phyloP scores from a whole-genome alignment of 2,797 vertebrate genomes.

The Gymnothorax javanicus region DNA sequence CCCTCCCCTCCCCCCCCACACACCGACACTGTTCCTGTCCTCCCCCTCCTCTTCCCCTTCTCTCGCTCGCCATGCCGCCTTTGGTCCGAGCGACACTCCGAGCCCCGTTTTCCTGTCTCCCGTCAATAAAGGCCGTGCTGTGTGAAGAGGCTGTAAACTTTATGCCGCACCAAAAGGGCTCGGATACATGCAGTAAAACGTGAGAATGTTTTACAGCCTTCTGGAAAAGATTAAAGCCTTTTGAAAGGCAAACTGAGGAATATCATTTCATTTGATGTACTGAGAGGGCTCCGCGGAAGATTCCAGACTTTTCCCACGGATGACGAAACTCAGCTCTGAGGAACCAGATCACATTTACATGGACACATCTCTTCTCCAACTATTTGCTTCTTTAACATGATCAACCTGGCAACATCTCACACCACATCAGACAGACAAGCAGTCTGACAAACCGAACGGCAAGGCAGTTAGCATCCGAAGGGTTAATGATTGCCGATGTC shows the following conservation, averaged over 20 bases:
- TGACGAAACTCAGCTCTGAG: neutral
- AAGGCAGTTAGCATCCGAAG: slow-evolving; percentile 17
- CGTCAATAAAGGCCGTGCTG: neutral
- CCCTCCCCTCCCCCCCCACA: slow-evolving; percentile 39
- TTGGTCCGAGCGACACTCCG: neutral
- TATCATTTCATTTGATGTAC: neutral
- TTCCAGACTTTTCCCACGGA: neutral
- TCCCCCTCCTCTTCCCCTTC: neutral
- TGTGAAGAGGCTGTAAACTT: neutral
- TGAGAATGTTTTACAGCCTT: neutral
- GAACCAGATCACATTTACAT: neutral
- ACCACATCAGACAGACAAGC: neutral
- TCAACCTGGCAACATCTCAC: neutral
- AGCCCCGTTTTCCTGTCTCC: neutral
- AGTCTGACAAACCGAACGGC: neutral
- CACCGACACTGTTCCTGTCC: slow-evolving; percentile 30
- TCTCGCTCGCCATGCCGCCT: neutral
- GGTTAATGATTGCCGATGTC: slow-evolving; percentile 57
- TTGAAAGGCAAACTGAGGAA: neutral
- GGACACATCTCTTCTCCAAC: neutral
- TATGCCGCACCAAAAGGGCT: neutral
- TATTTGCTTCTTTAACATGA: neutral
- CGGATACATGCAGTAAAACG: neutral
- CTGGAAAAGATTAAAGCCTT: neutral
- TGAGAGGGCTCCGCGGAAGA: neutral